Base-by-base conservation (phyloP, 2,113 vertebrate species). In the Redunca redunca region DNA sequence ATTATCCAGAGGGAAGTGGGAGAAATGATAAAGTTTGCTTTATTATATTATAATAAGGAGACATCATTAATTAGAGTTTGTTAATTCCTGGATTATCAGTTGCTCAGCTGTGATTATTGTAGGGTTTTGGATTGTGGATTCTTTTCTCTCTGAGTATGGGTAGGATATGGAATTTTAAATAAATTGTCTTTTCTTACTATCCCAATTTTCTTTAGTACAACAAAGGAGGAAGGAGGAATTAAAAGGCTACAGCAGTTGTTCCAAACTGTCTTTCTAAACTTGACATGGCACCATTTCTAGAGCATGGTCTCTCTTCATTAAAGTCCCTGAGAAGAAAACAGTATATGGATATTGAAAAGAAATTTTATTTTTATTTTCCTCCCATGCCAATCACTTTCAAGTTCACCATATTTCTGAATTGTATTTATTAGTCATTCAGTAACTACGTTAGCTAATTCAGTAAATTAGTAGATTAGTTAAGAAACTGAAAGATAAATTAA, bases 1-100 rank as follows among this genome's bases (percentile, higher is more conserved):
- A 25, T 84, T 96, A 91, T 46, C 88, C 81, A 91, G 12, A 80
- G 88, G 40, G 36, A 55, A 92, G 25, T 10, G 12, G 50, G 74
- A 28, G 78, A 96, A 95, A 71, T 43, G 81, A 83, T 40, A 12
- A 71, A 89, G 5, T 88, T 97, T 97, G 33, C 88, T 93, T 93
- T 92, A 81, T 96, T 93, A n/a, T 52, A 90, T 88, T 89, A 60
- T 83, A 96, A 86, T 19, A 89, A 96, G 60, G 48, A 92, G n/a
- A 5, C 17, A 90, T 90, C 46, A 80, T 96, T 94, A 90, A 3
- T 64, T 92, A 93, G 82, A 96, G 88, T 23, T 95, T 92, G n/a
- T 96, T 94, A 52, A 86, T 94, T 91, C 40, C 40, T 87, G 43
- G 28, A 67, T 92, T 96, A 87, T 94, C 57, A 92, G 1, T 94